Percentiles rank a stretch among this genome's conserved stretches.
phyloP scores from a whole-genome alignment of 1,140 invertebrate species.

The Drosophila tropicalis region DNA sequence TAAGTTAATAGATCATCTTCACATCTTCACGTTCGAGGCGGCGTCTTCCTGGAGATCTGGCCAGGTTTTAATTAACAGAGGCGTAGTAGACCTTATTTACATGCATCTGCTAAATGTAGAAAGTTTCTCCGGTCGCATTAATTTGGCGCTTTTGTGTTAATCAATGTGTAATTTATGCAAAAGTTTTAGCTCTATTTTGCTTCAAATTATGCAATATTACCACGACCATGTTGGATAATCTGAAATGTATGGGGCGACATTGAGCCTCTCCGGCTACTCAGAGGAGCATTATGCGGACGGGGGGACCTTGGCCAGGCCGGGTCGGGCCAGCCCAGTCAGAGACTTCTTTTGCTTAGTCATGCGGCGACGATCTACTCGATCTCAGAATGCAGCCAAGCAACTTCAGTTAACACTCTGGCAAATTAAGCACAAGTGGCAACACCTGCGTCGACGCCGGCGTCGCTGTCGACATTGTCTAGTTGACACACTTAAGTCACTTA shows the following conservation, averaged over 20 bases:
- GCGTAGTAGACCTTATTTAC: slow-evolving; percentile 32
- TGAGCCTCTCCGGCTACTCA: slow-evolving; percentile 22
- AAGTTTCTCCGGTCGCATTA: slow-evolving; percentile 57
- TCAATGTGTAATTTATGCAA: slow-evolving; percentile 71
- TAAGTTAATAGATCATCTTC: slow-evolving; percentile 41
- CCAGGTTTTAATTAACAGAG: slow-evolving; percentile 64
- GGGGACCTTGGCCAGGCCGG: slow-evolving; percentile 55
- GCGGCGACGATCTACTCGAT: slow-evolving; percentile 34
- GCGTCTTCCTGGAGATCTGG: not conserved
- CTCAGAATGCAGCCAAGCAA: slow-evolving; percentile 75
- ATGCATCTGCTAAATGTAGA: slow-evolving; percentile 61
- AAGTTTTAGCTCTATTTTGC: slow-evolving; percentile 45
- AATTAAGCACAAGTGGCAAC: slow-evolving; percentile 72
- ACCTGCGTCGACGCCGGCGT: slow-evolving; percentile 7
- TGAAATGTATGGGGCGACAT: slow-evolving; percentile 36
- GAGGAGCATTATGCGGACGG: slow-evolving; percentile 16
- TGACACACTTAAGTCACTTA: slow-evolving; percentile 80
- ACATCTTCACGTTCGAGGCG: not conserved
- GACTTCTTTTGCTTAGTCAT: slow-evolving; percentile 79
- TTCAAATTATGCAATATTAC: slow-evolving; percentile 42
- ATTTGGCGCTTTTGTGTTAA: slow-evolving; percentile 64
- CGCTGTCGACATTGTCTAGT: slow-evolving; percentile 75
- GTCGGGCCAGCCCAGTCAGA: not conserved
- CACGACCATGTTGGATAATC: slow-evolving; percentile 37
- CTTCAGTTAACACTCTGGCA: slow-evolving; percentile 60